These are phyloP conservation scores for Rhagologus leucostigma DNA, from an alignment of 2,113 vertebrate species.

Conservation along the genomic window DNA sequence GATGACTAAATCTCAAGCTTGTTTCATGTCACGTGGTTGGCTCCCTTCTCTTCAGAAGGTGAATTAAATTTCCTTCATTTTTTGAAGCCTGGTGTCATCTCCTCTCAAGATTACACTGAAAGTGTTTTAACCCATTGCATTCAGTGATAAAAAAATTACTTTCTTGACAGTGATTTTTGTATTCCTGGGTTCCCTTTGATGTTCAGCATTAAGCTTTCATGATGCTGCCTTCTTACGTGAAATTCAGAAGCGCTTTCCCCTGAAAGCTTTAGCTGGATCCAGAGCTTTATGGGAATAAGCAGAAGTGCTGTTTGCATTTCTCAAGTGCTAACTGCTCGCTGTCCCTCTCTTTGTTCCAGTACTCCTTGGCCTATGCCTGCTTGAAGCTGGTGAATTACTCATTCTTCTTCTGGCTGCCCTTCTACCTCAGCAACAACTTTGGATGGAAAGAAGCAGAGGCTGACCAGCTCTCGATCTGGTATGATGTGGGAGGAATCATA, in stretches of 20 bases:
- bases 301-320: not conserved
- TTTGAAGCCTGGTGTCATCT: not conserved
- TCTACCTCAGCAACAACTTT: constrained; percentile 94
- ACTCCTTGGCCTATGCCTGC: constrained; percentile 92
- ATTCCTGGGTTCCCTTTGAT: constrained; percentile 44
- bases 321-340: not conserved
- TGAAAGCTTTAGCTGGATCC: not conserved
- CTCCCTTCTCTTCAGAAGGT: not conserved
- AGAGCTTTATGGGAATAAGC: not conserved
- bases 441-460: constrained; percentile 91
- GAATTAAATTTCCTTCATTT: not conserved
- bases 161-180: constrained; percentile 27
- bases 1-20: not conserved
- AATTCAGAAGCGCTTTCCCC: not conserved
- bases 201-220: constrained; percentile 58
- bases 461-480: constrained; percentile 93
- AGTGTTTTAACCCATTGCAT: constrained; percentile 17
- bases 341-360: constrained; percentile 70
- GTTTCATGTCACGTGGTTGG: not conserved
- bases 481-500: constrained; percentile 93
- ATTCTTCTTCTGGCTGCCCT: constrained; percentile 98
- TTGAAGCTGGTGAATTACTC: constrained; percentile 97
- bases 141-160: constrained; percentile 1
- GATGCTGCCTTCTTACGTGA: not conserved
- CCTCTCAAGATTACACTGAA: not conserved